phyloP scores from a whole-genome alignment of 2,888 invertebrate genomes.

The Mycalesis mineus region DNA sequence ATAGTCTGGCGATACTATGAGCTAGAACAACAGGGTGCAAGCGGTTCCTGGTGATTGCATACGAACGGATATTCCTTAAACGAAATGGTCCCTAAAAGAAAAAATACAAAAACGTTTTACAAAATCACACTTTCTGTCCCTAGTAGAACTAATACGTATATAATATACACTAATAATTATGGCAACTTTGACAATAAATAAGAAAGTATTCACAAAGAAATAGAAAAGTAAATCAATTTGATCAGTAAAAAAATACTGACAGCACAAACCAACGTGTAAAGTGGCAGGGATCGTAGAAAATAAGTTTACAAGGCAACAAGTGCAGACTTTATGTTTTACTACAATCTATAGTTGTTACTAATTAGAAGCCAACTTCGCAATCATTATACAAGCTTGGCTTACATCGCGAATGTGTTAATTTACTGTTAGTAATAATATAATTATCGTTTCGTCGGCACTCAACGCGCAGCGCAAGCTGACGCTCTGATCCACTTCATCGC shows the following conservation, averaged over 20 bases:
- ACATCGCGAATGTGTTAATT: slow-evolving; percentile 70
- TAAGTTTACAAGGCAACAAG: slow-evolving; percentile 76
- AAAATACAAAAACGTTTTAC: slow-evolving; percentile 58
- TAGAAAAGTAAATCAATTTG: slow-evolving; percentile 37
- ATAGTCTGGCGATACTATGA: slow-evolving; percentile 62
- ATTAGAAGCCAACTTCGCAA: slow-evolving; percentile 71
- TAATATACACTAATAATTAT: slow-evolving; percentile 77
- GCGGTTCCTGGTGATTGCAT: slow-evolving; percentile 43
- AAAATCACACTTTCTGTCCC: slow-evolving; percentile 70
- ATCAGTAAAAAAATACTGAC: slow-evolving; percentile 44
- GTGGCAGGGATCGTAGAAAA: slow-evolving; percentile 65
- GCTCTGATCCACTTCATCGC: slow-evolving; percentile 38
- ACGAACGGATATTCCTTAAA: slow-evolving; percentile 55
- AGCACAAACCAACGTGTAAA: slow-evolving; percentile 56
- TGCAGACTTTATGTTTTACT: slow-evolving; percentile 76
- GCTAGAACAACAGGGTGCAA: slow-evolving; percentile 40
- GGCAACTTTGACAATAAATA: slow-evolving; percentile 79
- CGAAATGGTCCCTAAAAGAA: slow-evolving; percentile 76
- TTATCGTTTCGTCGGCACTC: slow-evolving; percentile 54
- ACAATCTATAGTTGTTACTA: slow-evolving; percentile 66
- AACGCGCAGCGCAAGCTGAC: slow-evolving; percentile 42
- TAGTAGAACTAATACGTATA: slow-evolving; percentile 69
- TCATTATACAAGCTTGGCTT: slow-evolving; percentile 68
- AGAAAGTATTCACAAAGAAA: slow-evolving; percentile 68
- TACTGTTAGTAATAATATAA: slow-evolving; percentile 54